Percentiles rank a stretch among this genome's conserved stretches.
Conservation (phyloP, 2,113 vertebrate species). For the Geothlypis trichas region DNA sequence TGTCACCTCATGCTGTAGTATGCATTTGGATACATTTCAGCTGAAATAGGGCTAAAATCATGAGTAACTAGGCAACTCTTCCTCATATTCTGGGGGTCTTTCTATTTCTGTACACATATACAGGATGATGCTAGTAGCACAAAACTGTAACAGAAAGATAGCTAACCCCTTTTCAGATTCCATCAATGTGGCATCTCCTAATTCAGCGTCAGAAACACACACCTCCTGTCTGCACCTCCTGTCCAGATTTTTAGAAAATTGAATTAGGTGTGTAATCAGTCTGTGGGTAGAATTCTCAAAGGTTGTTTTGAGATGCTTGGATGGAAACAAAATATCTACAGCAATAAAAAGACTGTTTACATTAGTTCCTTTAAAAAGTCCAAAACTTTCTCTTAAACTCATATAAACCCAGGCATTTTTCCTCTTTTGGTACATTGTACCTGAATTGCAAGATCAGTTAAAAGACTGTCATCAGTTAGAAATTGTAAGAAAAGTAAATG, state of each 20-base stretch:
- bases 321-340: background rate
- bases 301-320: background rate
- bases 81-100: background rate
- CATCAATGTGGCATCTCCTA: background rate
- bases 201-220: background rate
- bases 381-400: background rate
- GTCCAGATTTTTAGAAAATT: background rate
- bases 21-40: background rate
- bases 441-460: background rate
- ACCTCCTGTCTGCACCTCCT: background rate
- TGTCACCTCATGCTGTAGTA: background rate
- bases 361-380: background rate
- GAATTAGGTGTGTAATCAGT: background rate
- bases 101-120: background rate
- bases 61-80: background rate
- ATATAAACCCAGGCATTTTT: background rate
- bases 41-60: background rate
- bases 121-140: background rate
- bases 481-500: background rate
- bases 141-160: background rate
- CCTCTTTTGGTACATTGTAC: background rate
- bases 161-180: background rate
- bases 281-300: background rate
- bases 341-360: background rate
- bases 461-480: background rate